Conservation (phyloP, 2,113 vertebrate genomes). For the Tringa solitaria region DNA sequence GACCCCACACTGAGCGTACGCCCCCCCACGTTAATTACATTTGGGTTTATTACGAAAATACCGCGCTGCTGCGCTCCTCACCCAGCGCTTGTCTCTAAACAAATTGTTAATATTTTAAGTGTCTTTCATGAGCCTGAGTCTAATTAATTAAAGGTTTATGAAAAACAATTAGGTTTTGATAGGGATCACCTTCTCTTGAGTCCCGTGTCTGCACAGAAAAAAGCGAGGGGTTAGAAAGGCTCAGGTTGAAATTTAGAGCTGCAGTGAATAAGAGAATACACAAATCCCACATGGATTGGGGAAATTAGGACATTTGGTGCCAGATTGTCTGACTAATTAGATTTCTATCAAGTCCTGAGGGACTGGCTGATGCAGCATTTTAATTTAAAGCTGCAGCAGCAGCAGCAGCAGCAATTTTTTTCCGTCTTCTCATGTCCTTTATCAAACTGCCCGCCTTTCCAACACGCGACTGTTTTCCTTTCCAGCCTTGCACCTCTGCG, state of each 20-base stretch:
- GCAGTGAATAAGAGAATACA: slow-evolving; percentile 57
- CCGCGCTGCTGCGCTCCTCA: neutral
- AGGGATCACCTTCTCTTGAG: neutral
- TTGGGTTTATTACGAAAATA: neutral
- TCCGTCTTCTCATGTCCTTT: neutral
- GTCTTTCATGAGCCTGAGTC: slow-evolving; percentile 4
- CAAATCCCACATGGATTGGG: slow-evolving; percentile 54
- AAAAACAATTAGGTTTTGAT: slow-evolving; percentile 49
- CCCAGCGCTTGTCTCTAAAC: slow-evolving; percentile 16
- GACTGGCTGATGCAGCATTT: slow-evolving; percentile 57
- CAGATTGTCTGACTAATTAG: slow-evolving; percentile 69
- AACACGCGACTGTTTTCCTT: neutral
- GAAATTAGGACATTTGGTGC: slow-evolving; percentile 69
- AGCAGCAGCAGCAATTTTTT: neutral
- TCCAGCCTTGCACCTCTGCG: neutral
- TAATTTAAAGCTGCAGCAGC: slow-evolving; percentile 21
- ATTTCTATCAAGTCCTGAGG: slow-evolving; percentile 63
- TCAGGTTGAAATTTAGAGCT: slow-evolving; percentile 50
- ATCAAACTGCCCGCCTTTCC: neutral
- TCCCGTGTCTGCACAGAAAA: neutral
- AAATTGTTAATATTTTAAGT: slow-evolving; percentile 22
- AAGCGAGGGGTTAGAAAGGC: slow-evolving; percentile 45
- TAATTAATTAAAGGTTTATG: slow-evolving; percentile 62
- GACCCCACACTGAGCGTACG: neutral
- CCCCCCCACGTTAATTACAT: slow-evolving; percentile 39